phyloP scores from a whole-genome alignment of 1,140 invertebrate genomes.

The Calycopis cecrops region DNA sequence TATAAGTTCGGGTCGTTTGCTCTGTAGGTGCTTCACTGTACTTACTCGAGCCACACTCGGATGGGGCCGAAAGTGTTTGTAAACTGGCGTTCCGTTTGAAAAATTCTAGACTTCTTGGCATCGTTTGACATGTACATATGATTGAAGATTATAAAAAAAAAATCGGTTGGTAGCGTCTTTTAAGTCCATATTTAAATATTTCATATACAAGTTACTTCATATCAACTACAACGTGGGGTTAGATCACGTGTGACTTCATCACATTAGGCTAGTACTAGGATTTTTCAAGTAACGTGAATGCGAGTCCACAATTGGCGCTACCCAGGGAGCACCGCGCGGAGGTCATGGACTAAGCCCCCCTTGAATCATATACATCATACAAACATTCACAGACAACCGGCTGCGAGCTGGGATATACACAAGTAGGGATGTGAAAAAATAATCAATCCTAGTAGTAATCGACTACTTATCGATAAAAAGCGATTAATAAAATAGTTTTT shows the following conservation, averaged over 20 bases:
- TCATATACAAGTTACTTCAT: not conserved
- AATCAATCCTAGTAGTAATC: too few species aligned
- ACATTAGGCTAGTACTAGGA: conserved; percentile 13
- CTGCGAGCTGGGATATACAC: conserved; percentile 11
- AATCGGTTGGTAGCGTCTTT: too few species aligned
- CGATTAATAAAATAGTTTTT: too few species aligned
- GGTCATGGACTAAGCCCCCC: conserved; percentile 68
- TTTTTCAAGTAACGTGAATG: conserved; percentile 44
- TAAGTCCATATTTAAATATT: not conserved
- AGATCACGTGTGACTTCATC: conserved; percentile 15
- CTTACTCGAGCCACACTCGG: not conserved
- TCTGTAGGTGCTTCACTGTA: too few species aligned
- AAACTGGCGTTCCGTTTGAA: conserved; percentile 8
- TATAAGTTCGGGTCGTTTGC: conserved; percentile 3
- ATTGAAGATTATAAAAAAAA: not conserved
- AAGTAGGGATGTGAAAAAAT: conserved; percentile 1
- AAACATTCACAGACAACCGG: conserved; percentile 23
- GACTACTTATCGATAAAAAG: too few species aligned
- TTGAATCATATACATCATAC: conserved; percentile 45
- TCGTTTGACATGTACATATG: not conserved
- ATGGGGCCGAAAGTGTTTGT: not conserved
- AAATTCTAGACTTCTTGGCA: conserved; percentile 1
- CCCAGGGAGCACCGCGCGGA: conserved; percentile 70
- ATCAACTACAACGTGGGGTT: not conserved
- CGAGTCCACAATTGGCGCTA: conserved; percentile 68